phyloP scores from a whole-genome alignment of 1,140 invertebrate genomes.

The Dryas iulia region DNA sequence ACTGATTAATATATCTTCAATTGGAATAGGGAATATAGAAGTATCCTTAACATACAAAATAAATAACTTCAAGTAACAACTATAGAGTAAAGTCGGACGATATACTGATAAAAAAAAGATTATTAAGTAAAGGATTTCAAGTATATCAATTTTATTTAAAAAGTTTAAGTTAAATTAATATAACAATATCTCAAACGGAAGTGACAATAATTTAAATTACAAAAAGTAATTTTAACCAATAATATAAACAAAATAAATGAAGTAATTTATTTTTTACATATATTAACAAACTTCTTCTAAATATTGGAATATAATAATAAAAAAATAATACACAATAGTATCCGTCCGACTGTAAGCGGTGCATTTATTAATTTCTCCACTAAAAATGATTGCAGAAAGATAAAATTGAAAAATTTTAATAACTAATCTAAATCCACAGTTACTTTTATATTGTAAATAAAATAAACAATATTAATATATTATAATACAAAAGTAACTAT shows the following conservation, averaged over 20 bases:
- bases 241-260: too few relatives aligned
- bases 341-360: slow-evolving; percentile 45
- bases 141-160: too few relatives aligned
- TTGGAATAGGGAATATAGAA: neutral
- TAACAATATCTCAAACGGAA: neutral
- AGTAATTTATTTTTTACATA: too few relatives aligned
- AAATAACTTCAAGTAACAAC: slow-evolving; percentile 48
- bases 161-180: neutral
- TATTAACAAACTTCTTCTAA: too few relatives aligned
- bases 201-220: neutral
- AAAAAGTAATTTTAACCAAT: neutral
- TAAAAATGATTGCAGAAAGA: slow-evolving; percentile 74
- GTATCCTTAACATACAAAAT: slow-evolving; percentile 47
- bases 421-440: slow-evolving; percentile 39
- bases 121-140: neutral
- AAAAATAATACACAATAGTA: slow-evolving; percentile 32
- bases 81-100: slow-evolving; percentile 40
- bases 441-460: slow-evolving; percentile 12
- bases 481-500: slow-evolving; percentile 6
- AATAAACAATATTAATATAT: neutral
- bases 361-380: slow-evolving; percentile 61
- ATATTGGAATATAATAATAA: too few relatives aligned
- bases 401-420: slow-evolving; percentile 46
- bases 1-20: slow-evolving; percentile 10
- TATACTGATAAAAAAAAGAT: slow-evolving; percentile 3